A percentile compares a stretch with the other conserved stretches of the same genome.
These are phyloP conservation scores for Cuniculus paca DNA, from an alignment of 2,797 vertebrate species.

Conservation along the genomic window DNA sequence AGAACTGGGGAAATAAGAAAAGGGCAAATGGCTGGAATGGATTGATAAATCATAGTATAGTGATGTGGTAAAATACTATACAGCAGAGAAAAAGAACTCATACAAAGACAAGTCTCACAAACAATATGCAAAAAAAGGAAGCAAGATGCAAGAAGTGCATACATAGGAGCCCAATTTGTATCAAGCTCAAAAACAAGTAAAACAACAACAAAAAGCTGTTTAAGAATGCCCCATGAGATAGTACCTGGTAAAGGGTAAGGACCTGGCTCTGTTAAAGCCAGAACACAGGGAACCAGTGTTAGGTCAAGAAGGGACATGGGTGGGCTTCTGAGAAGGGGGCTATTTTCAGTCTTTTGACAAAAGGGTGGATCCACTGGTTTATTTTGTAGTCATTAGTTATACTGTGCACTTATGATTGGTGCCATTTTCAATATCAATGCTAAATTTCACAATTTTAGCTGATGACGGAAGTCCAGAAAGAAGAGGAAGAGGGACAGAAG, in stretches of 20 bases:
- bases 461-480: not conserved
- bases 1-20: not conserved
- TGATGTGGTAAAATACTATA: not conserved
- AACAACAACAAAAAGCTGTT: not conserved
- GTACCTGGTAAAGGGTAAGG: too few species aligned
- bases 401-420: not conserved
- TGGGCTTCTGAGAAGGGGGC: not conserved
- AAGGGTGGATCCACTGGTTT: not conserved
- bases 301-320: not conserved
- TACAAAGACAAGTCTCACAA: not conserved
- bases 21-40: not conserved
- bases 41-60: fast-evolving
- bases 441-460: slow-evolving; percentile 52
- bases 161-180: not conserved
- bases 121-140: not conserved
- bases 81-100: not conserved
- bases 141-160: not conserved
- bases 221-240: not conserved
- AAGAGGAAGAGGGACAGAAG: not conserved
- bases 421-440: not conserved
- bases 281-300: not conserved
- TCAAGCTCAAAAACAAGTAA: not conserved
- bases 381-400: slow-evolving; percentile 24
- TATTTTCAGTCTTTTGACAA: not conserved
- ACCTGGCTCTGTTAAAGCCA: not conserved